phyloP scores from a whole-genome alignment of 2,113 vertebrate species.

The Oostethus manadensis region DNA sequence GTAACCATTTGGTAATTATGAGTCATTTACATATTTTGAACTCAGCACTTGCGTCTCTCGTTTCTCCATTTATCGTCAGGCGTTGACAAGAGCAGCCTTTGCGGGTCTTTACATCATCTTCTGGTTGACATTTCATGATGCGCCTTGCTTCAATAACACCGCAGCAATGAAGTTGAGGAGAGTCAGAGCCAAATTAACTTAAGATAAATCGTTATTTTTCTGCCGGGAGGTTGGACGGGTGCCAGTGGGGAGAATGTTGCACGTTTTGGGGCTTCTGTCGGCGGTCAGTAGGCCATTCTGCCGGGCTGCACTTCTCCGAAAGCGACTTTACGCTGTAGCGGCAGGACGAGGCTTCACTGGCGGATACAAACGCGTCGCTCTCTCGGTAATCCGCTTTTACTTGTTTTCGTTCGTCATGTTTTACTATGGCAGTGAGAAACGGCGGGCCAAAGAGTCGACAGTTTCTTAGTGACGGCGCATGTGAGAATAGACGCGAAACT shows the following conservation, averaged over 20 bases:
- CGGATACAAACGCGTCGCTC: conserved; percentile 8
- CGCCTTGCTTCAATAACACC: conserved; percentile 39
- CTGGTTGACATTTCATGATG: conserved; percentile 39
- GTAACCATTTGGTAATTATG: background rate
- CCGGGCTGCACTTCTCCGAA: conserved; percentile 32
- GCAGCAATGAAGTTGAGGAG: background rate
- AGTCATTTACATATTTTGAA: background rate
- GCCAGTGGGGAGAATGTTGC: conserved; percentile 50
- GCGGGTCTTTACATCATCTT: conserved; percentile 34
- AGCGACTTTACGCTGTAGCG: conserved; percentile 17
- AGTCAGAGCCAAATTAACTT: background rate
- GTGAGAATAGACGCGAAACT: too few relatives aligned
- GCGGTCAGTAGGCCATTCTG: conserved; percentile 38
- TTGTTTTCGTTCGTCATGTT: background rate
- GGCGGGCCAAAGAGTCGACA: too few relatives aligned
- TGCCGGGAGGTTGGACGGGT: background rate
- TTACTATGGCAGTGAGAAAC: too few relatives aligned
- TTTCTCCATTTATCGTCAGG: conserved; percentile 11
- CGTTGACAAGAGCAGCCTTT: background rate
- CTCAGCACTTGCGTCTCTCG: too few relatives aligned
- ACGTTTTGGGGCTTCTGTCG: conserved; percentile 61
- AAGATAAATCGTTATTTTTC: background rate
- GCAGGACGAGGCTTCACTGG: conserved; percentile 19
- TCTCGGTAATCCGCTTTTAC: conserved; percentile 21
- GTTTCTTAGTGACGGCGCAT: too few relatives aligned